A percentile compares a stretch with the other conserved stretches of the same genome.
These are phyloP conservation scores for Microtus montanus DNA, from an alignment of 2,113 vertebrate species.

Conservation along the genomic window DNA sequence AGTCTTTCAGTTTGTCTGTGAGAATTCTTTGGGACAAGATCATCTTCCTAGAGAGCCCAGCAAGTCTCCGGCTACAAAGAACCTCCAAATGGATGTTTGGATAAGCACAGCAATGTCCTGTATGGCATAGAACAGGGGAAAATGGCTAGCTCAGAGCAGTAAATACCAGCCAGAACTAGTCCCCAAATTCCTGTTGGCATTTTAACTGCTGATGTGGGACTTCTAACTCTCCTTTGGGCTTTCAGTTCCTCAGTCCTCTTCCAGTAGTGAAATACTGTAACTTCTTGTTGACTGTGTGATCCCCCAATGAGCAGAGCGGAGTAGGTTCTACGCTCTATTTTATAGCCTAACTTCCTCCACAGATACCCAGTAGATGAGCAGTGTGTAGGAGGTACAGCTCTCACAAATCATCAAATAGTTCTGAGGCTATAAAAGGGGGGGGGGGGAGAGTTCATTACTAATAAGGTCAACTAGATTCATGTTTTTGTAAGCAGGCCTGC, in stretches of 20 bases:
- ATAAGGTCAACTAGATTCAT: conserved; percentile 16
- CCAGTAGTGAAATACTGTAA: background rate
- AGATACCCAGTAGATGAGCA: background rate
- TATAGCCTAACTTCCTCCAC: conserved; percentile 64
- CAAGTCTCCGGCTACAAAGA: background rate
- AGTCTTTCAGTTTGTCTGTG: background rate
- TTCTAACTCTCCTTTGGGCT: conserved; percentile 28
- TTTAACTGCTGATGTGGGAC: background rate
- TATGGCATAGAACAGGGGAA: background rate
- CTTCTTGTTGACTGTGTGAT: background rate
- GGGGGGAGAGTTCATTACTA: conserved; percentile 29
- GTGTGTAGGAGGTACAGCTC: conserved; percentile 7
- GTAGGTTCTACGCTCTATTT: background rate
- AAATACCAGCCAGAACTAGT: background rate
- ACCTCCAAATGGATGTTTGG: background rate
- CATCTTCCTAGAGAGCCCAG: background rate
- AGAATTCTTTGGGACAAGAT: background rate
- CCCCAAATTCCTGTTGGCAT: background rate
- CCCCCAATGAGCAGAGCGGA: background rate
- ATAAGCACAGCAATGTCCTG: background rate
- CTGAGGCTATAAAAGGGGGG: background rate
- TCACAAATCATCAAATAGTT: conserved; percentile 40
- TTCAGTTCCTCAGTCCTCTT: background rate
- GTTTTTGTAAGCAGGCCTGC: conserved; percentile 17
- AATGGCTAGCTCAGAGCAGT: background rate